These are phyloP conservation scores for Drosophila azteca DNA, from an alignment of 1,140 invertebrate species.

Conservation along the genomic window DNA sequence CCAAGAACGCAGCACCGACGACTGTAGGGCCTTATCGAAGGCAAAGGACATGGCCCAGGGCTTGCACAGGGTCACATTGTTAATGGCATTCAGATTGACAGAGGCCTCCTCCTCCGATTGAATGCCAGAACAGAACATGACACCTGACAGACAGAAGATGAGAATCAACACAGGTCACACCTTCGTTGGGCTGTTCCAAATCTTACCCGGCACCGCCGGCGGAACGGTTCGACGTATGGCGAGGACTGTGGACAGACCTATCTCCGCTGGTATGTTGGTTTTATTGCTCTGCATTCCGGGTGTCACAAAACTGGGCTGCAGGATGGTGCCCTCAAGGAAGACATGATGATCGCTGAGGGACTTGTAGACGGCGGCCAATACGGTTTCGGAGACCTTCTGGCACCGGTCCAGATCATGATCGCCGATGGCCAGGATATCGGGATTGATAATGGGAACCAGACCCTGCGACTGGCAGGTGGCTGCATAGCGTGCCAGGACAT, in stretches of 20 bases:
- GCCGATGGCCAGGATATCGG: conserved; percentile 94
- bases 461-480: conserved; percentile 98
- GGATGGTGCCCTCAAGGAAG: conserved; percentile 97
- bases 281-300: conserved; percentile 91
- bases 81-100: conserved; percentile 96
- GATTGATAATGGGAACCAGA: conserved; percentile 98
- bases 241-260: conserved; percentile 93
- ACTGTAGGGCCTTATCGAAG: conserved; percentile 94
- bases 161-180: too few species aligned
- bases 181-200: too few species aligned
- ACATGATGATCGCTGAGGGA: conserved; percentile 98
- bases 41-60: conserved; percentile 98
- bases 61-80: conserved; percentile 90
- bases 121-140: conserved; percentile 97
- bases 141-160: conserved; percentile 85
- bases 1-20: conserved; percentile 96
- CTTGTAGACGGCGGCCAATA: conserved; percentile 97
- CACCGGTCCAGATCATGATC: conserved; percentile 95
- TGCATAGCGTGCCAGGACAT: conserved; percentile 97
- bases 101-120: conserved; percentile 98
- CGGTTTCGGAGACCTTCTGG: conserved; percentile 96
- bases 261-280: conserved; percentile 89
- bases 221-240: conserved; percentile 95
- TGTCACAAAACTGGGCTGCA: conserved; percentile 99
- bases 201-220: conserved; percentile 92